Conservation (phyloP, 2,113 vertebrate species). For the Propithecus coquereli region DNA sequence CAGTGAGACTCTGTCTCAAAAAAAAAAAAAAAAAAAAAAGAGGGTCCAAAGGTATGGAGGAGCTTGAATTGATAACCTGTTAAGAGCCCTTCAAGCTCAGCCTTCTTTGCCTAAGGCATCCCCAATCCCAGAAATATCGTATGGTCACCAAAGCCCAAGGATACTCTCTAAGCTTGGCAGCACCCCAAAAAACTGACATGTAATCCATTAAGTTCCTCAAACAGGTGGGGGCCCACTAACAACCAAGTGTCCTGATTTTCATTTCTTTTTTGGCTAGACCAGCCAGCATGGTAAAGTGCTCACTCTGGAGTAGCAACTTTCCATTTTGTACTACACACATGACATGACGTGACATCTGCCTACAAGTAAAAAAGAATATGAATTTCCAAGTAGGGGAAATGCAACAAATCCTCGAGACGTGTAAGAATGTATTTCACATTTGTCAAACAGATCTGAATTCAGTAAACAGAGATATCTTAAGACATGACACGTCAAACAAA, state of each 20-base stretch:
- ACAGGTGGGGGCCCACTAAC: neutral
- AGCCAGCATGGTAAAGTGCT: neutral
- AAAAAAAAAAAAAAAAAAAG: too few relatives aligned
- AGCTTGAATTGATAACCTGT: neutral
- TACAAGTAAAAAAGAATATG: neutral
- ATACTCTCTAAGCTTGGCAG: neutral
- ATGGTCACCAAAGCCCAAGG: neutral
- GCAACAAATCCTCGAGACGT: neutral
- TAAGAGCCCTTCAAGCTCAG: neutral
- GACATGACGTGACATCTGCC: slow-evolving; percentile 33
- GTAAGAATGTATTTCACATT: slow-evolving; percentile 32
- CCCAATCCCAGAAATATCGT: neutral
- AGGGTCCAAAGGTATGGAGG: too few relatives aligned
- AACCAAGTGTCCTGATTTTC: neutral
- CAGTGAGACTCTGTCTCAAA: too few relatives aligned
- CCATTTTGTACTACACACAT: neutral
- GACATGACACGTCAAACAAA: neutral
- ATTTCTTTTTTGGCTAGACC: neutral
- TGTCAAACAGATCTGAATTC: slow-evolving; percentile 48
- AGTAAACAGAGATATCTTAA: slow-evolving; percentile 49
- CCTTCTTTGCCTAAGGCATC: neutral
- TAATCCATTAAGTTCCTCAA: neutral
- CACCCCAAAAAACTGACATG: neutral
- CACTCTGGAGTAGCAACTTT: neutral
- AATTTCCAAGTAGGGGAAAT: slow-evolving; percentile 31